A percentile compares a stretch with the other conserved stretches of the same genome.
phyloP scores from a whole-genome alignment of 2,888 invertebrate species.

The Dicyrtoma fusca region DNA sequence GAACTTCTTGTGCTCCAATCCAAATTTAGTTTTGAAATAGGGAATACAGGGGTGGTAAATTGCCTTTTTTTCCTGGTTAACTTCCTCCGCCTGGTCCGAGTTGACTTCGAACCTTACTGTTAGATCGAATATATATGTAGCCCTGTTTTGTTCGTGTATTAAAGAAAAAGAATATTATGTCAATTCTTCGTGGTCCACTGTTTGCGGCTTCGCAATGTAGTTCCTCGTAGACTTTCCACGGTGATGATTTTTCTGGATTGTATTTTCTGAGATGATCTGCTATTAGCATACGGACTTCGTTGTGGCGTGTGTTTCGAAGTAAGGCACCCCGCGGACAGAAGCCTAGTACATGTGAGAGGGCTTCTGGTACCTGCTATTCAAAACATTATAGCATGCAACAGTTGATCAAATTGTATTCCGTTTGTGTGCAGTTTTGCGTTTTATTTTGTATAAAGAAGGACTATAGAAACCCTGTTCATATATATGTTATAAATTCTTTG shows the following conservation, averaged over 20 bases:
- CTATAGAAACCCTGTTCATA: too few relatives aligned
- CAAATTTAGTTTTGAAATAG: slow-evolving; percentile 7
- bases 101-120: slow-evolving; percentile 21
- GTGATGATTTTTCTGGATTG: too few relatives aligned
- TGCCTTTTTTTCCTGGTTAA: slow-evolving; percentile 29
- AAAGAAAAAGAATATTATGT: slow-evolving; percentile 25
- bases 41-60: slow-evolving; percentile 25
- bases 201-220: not conserved
- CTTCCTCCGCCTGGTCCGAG: too few relatives aligned
- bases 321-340: slow-evolving; percentile 21
- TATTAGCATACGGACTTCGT: slow-evolving; percentile 16
- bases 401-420: too few relatives aligned
- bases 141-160: not conserved
- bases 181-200: slow-evolving; percentile 35
- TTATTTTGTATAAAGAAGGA: too few relatives aligned
- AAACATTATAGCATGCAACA: too few relatives aligned
- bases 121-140: slow-evolving; percentile 31
- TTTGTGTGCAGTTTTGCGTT: too few relatives aligned
- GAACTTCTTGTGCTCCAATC: too few relatives aligned
- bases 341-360: slow-evolving; percentile 34
- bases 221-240: slow-evolving; percentile 37
- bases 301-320: too few relatives aligned
- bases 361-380: too few relatives aligned
- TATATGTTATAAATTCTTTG: too few relatives aligned
- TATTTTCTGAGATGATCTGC: slow-evolving; percentile 13